Percentiles rank a stretch among this genome's conserved stretches.
Evolutionary conservation across 2,888 invertebrate species (phyloP).

Genomic region (Ochropleura leucogaster): DNA sequence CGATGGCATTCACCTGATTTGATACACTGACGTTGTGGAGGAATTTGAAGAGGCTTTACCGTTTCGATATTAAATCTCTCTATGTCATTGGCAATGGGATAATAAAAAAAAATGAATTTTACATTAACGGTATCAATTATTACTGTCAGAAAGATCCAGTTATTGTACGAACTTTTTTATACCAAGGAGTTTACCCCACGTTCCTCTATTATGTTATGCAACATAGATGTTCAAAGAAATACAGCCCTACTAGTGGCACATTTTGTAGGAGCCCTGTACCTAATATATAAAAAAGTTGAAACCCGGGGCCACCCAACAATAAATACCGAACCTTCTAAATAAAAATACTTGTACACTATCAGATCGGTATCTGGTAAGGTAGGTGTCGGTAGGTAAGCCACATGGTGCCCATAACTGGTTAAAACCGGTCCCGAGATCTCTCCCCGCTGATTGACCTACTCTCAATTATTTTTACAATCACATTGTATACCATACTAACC

Average conservation of each 20-base stretch:
- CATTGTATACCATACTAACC: conserved; percentile 54
- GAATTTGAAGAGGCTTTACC: conserved; percentile 23
- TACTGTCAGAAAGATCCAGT: not conserved
- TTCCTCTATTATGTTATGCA: not conserved
- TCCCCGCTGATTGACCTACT: conserved; percentile 64
- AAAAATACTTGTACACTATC: conserved; percentile 51
- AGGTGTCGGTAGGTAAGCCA: conserved; percentile 52
- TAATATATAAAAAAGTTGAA: not conserved
- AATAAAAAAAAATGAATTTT: not conserved
- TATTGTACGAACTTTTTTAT: not conserved
- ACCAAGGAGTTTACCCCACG: not conserved
- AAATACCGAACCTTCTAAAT: conserved; percentile 23
- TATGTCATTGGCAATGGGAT: not conserved
- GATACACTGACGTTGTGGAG: conserved; percentile 15
- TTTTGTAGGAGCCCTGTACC: not conserved
- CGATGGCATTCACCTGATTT: conserved; percentile 43
- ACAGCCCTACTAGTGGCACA: not conserved
- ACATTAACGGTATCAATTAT: too few species aligned
- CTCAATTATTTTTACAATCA: conserved; percentile 65
- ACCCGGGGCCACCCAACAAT: conserved; percentile 11
- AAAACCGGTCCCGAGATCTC: conserved; percentile 64
- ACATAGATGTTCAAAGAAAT: not conserved
- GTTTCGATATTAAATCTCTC: not conserved
- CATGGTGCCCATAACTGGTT: conserved; percentile 45
- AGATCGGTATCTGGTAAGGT: conserved; percentile 48